Evolutionary conservation across 2,888 invertebrate species (phyloP).

Genomic region (Petrophora chlorosata): DNA sequence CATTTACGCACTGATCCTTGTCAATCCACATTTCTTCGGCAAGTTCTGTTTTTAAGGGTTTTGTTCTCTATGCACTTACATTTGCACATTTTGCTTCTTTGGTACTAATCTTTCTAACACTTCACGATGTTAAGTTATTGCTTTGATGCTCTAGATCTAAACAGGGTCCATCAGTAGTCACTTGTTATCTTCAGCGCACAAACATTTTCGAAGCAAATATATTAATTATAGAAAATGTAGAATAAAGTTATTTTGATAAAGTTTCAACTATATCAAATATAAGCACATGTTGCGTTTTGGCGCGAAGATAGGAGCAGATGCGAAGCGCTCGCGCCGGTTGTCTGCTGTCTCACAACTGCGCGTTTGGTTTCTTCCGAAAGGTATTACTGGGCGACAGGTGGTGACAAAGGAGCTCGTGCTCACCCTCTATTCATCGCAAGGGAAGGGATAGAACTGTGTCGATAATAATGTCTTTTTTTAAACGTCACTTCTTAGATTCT

Average conservation of each 20-base stretch:
- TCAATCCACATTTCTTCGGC: neutral
- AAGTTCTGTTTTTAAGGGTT: no score
- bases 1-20: conserved; percentile 1
- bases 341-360: conserved; percentile 52
- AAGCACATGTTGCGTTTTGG: conserved; percentile 60
- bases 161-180: no score
- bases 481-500: no score
- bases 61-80: neutral
- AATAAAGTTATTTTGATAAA: no score
- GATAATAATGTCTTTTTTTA: no score
- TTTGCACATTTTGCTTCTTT: no score
- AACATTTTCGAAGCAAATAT: no score
- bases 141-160: no score
- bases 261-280: conserved; percentile 6
- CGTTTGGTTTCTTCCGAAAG: conserved; percentile 71
- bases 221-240: no score
- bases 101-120: no score
- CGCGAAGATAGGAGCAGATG: conserved; percentile 73
- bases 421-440: conserved; percentile 60
- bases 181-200: no score
- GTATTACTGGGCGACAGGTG: conserved; percentile 77
- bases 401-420: conserved; percentile 74
- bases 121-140: no score
- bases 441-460: conserved; percentile 6
- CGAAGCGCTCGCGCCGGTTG: conserved; percentile 70